A percentile compares a stretch with the other conserved stretches of the same genome.
Conservation (phyloP, 2,888 invertebrate species). For the Drosophila phalerata region DNA sequence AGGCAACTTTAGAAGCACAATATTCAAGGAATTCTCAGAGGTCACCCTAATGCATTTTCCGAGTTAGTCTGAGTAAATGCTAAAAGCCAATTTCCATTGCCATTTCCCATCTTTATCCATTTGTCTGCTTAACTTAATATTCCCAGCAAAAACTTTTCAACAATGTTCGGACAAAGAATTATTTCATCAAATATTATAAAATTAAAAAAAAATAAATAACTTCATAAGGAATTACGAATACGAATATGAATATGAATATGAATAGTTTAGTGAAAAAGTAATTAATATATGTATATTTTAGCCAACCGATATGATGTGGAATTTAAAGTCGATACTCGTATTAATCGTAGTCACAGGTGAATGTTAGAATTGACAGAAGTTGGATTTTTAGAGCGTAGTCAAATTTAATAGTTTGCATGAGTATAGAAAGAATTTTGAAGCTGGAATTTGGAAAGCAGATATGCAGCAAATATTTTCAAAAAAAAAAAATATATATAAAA, state of each 20-base stretch:
- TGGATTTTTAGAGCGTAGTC: slow-evolving; percentile 49
- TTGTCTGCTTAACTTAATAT: slow-evolving; percentile 8
- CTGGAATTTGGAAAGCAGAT: slow-evolving; percentile 38
- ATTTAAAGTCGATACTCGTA: slow-evolving; percentile 3
- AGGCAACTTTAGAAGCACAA: slow-evolving; percentile 29
- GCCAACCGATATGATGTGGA: slow-evolving; percentile 2
- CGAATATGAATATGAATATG: slow-evolving; percentile 4
- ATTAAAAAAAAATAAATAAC: slow-evolving; percentile 14
- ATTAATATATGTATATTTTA: slow-evolving; percentile 33
- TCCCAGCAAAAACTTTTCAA: slow-evolving; percentile 54
- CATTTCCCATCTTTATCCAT: neutral
- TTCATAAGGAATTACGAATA: slow-evolving; percentile 9
- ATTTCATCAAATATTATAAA: slow-evolving; percentile 39
- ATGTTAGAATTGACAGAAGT: slow-evolving; percentile 16
- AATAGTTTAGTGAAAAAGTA: slow-evolving; percentile 15
- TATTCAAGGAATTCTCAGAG: slow-evolving; percentile 32
- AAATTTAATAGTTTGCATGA: slow-evolving; percentile 11
- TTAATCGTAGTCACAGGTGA: neutral
- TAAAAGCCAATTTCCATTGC: neutral
- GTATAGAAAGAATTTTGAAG: slow-evolving; percentile 6
- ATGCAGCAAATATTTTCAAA: slow-evolving; percentile 25
- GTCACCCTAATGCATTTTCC: slow-evolving; percentile 13
- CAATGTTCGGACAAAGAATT: slow-evolving; percentile 41
- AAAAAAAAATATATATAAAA: slow-evolving; percentile 6
- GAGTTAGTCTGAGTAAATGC: slow-evolving; percentile 26